A percentile compares a stretch with the other conserved stretches of the same genome.
Conservation (phyloP, 2,888 invertebrate species). For the Apotomis capreana region DNA sequence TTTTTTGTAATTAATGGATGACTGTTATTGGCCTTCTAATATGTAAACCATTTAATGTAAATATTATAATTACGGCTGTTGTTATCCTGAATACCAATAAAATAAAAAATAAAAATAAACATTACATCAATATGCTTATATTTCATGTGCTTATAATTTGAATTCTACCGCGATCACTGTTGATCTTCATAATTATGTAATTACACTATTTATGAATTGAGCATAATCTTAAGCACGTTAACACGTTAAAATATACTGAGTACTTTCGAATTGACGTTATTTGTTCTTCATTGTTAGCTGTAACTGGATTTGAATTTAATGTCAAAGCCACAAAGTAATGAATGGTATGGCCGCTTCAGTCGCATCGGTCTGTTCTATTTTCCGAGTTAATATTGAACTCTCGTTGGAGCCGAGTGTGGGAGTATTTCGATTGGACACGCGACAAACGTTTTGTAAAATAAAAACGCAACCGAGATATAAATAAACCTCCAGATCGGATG, state of each 20-base stretch:
- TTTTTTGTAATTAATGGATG: no score
- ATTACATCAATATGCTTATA: constrained; percentile 12
- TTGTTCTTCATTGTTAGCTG: neutral
- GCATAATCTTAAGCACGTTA: constrained; percentile 11
- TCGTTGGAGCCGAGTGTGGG: constrained; percentile 31
- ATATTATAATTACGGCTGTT: no score
- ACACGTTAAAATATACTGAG: neutral
- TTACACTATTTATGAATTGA: neutral
- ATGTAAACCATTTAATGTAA: no score
- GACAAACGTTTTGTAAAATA: constrained; percentile 38
- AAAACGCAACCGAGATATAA: constrained; percentile 34
- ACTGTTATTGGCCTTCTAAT: no score
- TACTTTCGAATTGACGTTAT: constrained; percentile 10
- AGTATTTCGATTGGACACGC: constrained; percentile 38
- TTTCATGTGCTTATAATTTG: constrained; percentile 1
- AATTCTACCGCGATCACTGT: neutral
- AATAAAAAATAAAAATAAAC: no score
- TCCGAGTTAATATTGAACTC: constrained; percentile 39
- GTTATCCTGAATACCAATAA: no score
- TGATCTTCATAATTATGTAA: neutral
- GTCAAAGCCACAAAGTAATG: neutral
- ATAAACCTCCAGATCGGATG: constrained; percentile 23
- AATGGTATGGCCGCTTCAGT: neutral
- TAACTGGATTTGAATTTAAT: constrained; percentile 1
- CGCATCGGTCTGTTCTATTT: constrained; percentile 36